phyloP scores from a whole-genome alignment of 2,797 vertebrate genomes.

The Pipistrellus nathusii region DNA sequence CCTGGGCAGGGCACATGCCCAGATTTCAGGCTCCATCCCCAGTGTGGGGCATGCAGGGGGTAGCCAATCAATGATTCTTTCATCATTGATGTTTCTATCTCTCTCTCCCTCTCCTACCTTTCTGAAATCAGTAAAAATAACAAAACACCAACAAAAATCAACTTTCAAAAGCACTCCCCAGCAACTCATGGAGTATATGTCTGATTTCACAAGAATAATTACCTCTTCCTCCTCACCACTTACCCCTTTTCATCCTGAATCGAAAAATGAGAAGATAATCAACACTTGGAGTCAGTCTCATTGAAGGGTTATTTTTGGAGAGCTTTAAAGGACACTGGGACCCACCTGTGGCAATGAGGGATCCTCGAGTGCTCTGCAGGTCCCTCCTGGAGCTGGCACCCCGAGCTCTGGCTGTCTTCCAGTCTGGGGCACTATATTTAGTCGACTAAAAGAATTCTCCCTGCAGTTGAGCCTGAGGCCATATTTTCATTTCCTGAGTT shows the following conservation, averaged over 20 bases:
- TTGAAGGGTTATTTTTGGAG: conserved; percentile 65
- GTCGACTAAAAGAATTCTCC: conserved; percentile 29
- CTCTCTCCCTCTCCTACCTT: no score
- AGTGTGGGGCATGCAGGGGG: no score
- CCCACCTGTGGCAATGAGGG: conserved; percentile 54
- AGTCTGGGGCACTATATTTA: conserved; percentile 71
- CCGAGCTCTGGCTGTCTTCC: background rate
- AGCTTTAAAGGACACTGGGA: conserved; percentile 30
- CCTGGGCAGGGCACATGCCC: no score
- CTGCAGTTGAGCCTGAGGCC: background rate
- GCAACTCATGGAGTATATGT: background rate
- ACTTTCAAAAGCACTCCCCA: background rate
- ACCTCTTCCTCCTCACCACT: background rate
- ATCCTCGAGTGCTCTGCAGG: background rate
- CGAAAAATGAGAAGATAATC: conserved; percentile 35
- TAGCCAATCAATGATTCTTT: no score
- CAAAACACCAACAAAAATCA: background rate
- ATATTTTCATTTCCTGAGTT: conserved; percentile 48
- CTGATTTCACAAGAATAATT: background rate
- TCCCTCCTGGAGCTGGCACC: background rate
- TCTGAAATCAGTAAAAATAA: no score
- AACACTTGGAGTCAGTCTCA: background rate
- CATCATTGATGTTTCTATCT: no score
- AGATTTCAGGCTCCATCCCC: no score
- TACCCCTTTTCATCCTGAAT: conserved; percentile 13